Percentiles rank a stretch among this genome's conserved stretches.
Evolutionary conservation across 2,888 invertebrate genomes (phyloP).

Genomic region (Pocota personata): DNA sequence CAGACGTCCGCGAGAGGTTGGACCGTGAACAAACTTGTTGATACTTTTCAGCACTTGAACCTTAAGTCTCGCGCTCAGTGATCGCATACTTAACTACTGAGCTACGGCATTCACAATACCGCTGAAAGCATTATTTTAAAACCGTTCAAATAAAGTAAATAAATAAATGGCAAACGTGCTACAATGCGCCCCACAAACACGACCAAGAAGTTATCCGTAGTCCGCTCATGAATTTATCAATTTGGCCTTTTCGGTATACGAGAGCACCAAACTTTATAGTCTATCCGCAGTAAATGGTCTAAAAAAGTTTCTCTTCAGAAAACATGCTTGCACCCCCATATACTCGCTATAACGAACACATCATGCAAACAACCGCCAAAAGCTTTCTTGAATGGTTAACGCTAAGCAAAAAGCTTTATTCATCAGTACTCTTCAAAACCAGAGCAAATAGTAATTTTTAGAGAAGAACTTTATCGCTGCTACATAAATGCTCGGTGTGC

Average conservation of each 20-base stretch:
- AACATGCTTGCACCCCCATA: background rate
- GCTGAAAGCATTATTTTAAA: no score
- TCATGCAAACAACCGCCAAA: background rate
- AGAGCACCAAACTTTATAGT: background rate
- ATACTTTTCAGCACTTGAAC: no score
- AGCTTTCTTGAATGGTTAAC: conserved; percentile 39
- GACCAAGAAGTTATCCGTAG: background rate
- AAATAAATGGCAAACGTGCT: no score
- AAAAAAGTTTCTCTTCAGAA: background rate
- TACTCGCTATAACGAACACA: background rate
- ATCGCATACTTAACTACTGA: no score
- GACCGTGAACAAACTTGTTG: no score
- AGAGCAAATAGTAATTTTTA: conserved; percentile 24
- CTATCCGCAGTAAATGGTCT: background rate
- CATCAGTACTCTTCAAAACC: conserved; percentile 24
- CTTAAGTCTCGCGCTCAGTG: no score
- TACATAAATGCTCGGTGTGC: conserved; percentile 28
- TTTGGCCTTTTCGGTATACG: no score
- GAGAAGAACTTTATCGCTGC: conserved; percentile 33
- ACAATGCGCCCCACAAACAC: background rate
- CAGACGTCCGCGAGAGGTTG: no score
- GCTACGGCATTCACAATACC: no score
- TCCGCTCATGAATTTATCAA: background rate
- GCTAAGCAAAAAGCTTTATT: conserved; percentile 13
- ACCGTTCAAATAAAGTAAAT: no score